These are phyloP conservation scores for Staurois parvus DNA, from an alignment of 2,797 vertebrate species.

Conservation along the genomic window DNA sequence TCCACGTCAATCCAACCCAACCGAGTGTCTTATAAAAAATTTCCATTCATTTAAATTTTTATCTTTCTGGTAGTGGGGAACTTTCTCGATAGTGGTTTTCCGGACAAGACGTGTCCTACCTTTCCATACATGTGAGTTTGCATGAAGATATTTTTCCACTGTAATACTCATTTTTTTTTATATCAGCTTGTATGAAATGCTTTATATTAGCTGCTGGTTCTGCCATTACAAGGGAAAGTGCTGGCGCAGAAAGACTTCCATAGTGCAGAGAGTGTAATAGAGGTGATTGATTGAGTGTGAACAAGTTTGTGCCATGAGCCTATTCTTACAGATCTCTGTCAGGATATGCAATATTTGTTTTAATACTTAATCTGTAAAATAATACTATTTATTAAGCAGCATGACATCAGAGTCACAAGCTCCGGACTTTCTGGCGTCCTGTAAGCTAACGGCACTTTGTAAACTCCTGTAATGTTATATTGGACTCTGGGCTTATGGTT, in stretches of 20 bases:
- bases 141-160: conserved; percentile 13
- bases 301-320: conserved; percentile 22
- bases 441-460: conserved; percentile 66
- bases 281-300: conserved; percentile 45
- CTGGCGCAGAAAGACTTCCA: neutral
- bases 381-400: conserved; percentile 53
- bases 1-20: too few relatives aligned
- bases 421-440: conserved; percentile 65
- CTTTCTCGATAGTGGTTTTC: too few relatives aligned
- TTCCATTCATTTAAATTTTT: too few relatives aligned
- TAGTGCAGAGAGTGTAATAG: conserved; percentile 8
- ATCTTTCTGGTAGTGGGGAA: too few relatives aligned
- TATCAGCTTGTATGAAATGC: neutral
- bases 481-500: neutral
- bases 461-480: conserved; percentile 36
- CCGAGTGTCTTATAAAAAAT: too few relatives aligned
- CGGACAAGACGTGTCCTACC: neutral
- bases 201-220: conserved; percentile 15
- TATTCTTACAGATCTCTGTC: conserved; percentile 38
- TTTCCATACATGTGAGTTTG: conserved; percentile 2
- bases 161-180: neutral
- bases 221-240: conserved; percentile 14
- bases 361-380: conserved; percentile 59
- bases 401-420: conserved; percentile 57
- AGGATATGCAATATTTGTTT: conserved; percentile 57